These are phyloP conservation scores for Strigamia maritima DNA, from an alignment of 2,888 invertebrate species.

Conservation along the genomic window DNA sequence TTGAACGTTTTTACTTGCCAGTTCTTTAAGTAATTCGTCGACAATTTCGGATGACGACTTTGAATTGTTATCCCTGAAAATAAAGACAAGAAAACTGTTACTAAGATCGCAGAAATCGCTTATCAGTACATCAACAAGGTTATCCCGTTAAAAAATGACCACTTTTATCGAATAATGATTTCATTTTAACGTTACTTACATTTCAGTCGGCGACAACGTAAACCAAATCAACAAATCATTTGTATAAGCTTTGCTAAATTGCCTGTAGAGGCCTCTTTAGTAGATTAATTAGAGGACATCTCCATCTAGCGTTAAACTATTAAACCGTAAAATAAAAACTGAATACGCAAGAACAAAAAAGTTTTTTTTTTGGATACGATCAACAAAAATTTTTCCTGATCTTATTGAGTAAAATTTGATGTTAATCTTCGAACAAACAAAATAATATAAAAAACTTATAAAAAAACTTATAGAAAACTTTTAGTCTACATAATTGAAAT, in stretches of 20 bases:
- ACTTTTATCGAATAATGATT: neutral
- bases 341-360: too few species aligned
- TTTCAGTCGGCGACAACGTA: neutral
- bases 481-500: too few species aligned
- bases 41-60: slow-evolving; percentile 77
- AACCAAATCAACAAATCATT: neutral
- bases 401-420: too few species aligned
- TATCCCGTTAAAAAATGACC: neutral
- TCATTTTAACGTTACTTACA: neutral
- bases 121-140: neutral
- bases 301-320: neutral
- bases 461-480: too few species aligned
- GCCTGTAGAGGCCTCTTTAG: neutral
- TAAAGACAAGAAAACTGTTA: neutral
- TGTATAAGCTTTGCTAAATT: neutral
- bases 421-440: too few species aligned
- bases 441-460: too few species aligned
- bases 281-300: neutral
- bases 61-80: neutral
- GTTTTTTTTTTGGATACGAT: too few species aligned
- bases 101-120: neutral
- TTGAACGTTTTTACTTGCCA: slow-evolving; percentile 47
- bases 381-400: too few species aligned
- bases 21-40: slow-evolving; percentile 74
- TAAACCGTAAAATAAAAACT: neutral